These are phyloP conservation scores for Halcyon chelicuti DNA, from an alignment of 2,797 vertebrate species.

Conservation along the genomic window DNA sequence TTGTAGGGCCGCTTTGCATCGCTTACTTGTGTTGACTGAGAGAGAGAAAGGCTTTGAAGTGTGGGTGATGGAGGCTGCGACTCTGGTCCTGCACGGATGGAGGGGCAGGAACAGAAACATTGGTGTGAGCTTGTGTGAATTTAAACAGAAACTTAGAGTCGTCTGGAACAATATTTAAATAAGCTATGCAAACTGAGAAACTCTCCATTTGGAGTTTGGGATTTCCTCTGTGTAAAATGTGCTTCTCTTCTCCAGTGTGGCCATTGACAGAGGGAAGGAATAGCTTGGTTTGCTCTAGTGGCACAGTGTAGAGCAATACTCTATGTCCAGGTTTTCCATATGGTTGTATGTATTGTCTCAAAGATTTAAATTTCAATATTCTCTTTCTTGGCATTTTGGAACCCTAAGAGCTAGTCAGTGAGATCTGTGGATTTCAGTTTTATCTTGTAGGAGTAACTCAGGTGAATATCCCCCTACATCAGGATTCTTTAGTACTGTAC, in stretches of 20 bases:
- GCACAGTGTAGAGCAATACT: not conserved
- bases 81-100: not conserved
- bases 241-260: not conserved
- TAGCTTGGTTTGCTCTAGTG: not conserved
- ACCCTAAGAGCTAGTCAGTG: not conserved
- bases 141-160: not conserved
- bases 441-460: not conserved
- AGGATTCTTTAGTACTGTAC: not conserved
- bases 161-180: not conserved
- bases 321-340: not conserved
- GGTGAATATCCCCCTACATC: not conserved
- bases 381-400: not conserved
- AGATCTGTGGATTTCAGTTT: not conserved
- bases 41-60: not conserved
- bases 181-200: not conserved
- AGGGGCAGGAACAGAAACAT: not conserved
- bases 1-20: rapidly evolving
- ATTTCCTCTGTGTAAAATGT: not conserved
- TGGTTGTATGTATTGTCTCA: not conserved
- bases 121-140: not conserved
- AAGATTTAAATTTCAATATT: slow-evolving; percentile 8
- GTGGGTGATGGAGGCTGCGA: not conserved
- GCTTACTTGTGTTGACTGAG: not conserved
- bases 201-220: not conserved
- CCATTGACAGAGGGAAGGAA: not conserved